Evolutionary conservation across 2,888 invertebrate species (phyloP), one percentile per base, ranked within the genome.

Genomic region (Machimus atricapillus): DNA sequence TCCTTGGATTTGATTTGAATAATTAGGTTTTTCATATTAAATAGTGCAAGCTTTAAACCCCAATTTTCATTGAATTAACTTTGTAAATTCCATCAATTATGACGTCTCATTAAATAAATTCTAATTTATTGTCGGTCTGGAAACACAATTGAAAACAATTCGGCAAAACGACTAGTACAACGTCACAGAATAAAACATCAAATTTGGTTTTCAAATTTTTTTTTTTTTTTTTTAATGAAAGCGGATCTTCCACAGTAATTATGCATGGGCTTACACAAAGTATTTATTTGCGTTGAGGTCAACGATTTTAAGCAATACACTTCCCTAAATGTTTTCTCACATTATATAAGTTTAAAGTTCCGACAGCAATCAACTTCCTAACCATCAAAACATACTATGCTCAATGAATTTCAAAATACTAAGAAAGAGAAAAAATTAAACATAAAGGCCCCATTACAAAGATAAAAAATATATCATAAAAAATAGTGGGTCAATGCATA

Each of bases 401-500:
- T 66, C 66, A 12, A n/a, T 16, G 34, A 76, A 76, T 14, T 76
- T n/a, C 19, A 76, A 76, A 74, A 76, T 9, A 1, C 14, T 46
- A 1, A 46, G 43, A 23, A 37, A 76, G 8, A 76, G 2, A 66
- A 12, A 66, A 66, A 66, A 12, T 5, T 6, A 34, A 12, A 40
- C 16, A n/a, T 19, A 27, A 74, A 74, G 12, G 9, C 37, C n/a
- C 76, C 37, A 76, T 76, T 76, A 76, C n/a, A 5, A 23, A 66
- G 27, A 78, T 78, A 78, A 52, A 79, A 79, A 79, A 52, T 31
- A 79, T n/a, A 79, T 79, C 79, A 79, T 79, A 79, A 79, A 52
- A 79, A 79, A 79, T 79, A 79, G 79, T 79, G 79, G 79, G 79
- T 79, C 79, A 79, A 79, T 79, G 79, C 52, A 79, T 79, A 79